Percentiles rank a stretch among this genome's conserved stretches.
Evolutionary conservation across 2,888 invertebrate genomes (phyloP).

Genomic region (Epiblema foenella): DNA sequence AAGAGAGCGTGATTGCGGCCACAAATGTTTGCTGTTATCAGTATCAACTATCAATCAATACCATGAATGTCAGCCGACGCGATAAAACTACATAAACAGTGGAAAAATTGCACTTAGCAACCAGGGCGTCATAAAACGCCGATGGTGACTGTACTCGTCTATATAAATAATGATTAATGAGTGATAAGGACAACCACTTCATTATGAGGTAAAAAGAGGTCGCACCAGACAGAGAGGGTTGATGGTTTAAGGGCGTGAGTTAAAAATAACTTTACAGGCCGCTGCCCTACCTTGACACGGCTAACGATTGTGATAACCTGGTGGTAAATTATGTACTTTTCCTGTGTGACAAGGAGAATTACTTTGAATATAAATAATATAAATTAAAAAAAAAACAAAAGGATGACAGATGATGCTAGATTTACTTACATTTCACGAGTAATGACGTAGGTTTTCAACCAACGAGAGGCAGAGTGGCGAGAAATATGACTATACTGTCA

Average conservation of each 20-base stretch:
- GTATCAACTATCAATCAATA: neutral
- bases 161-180: neutral
- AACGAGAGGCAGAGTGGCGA: too few species aligned
- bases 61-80: neutral
- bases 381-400: too few species aligned
- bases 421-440: too few species aligned
- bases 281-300: constrained; percentile 12
- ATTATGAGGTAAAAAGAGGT: constrained; percentile 5
- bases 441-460: too few species aligned
- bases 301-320: neutral
- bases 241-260: constrained; percentile 12
- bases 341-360: neutral
- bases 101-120: neutral
- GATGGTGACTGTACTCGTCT: neutral
- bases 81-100: neutral
- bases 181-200: constrained; percentile 20
- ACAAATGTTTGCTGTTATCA: neutral
- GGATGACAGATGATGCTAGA: too few species aligned
- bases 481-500: too few species aligned
- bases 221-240: constrained; percentile 19
- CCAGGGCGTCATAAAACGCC: neutral
- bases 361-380: neutral
- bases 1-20: neutral
- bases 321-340: neutral
- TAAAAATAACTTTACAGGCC: constrained; percentile 19